Percentiles rank a stretch among this genome's conserved stretches.
These are phyloP conservation scores for Casuarius casuarius DNA, from an alignment of 2,113 vertebrate genomes.

Conservation along the genomic window DNA sequence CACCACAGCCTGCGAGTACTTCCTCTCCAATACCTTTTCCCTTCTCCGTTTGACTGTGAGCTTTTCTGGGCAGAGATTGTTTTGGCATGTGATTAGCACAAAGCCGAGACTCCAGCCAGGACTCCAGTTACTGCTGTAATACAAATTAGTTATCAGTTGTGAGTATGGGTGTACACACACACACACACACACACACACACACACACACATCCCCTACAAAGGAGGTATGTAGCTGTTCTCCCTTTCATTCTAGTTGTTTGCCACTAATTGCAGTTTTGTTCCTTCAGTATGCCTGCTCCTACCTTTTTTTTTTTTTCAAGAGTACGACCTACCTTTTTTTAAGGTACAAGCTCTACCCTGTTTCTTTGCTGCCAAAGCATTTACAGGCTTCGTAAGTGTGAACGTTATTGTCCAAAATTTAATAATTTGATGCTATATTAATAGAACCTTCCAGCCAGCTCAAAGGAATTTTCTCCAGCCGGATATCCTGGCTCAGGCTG, in stretches of 20 bases:
- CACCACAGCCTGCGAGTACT: background rate
- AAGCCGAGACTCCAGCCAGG: background rate
- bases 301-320: too few relatives aligned
- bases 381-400: background rate
- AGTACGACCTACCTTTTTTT: background rate
- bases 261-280: background rate
- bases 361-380: background rate
- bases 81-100: background rate
- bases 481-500: fast-evolving
- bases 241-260: background rate
- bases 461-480: background rate
- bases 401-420: background rate
- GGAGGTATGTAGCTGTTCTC: background rate
- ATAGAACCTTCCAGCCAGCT: background rate
- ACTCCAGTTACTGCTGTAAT: background rate
- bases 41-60: background rate
- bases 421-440: background rate
- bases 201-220: background rate
- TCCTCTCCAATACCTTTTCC: background rate
- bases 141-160: background rate
- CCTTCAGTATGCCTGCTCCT: background rate
- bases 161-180: background rate
- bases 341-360: background rate
- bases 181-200: fast-evolving
- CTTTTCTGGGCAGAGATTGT: background rate